Evolutionary conservation across 2,888 invertebrate species (phyloP).

Genomic region (Epistrophe eligans): DNA sequence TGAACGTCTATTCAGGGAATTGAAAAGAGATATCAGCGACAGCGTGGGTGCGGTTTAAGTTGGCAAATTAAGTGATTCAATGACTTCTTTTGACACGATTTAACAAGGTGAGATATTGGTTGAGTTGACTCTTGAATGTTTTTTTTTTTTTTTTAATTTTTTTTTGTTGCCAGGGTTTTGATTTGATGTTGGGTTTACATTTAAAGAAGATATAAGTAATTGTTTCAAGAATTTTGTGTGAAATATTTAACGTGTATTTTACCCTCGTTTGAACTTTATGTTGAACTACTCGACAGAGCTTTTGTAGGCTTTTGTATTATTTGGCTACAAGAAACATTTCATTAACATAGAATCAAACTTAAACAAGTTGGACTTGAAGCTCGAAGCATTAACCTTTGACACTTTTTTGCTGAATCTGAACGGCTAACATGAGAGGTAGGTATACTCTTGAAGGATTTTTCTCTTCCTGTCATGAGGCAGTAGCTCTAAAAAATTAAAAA

Average conservation of each 20-base stretch:
- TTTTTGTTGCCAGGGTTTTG: slow-evolving; percentile 24
- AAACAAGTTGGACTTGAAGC: too few relatives aligned
- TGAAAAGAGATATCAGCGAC: slow-evolving; percentile 29
- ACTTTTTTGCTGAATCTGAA: too few relatives aligned
- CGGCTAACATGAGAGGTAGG: too few relatives aligned
- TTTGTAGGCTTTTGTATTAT: neutral
- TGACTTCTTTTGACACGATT: slow-evolving; percentile 69
- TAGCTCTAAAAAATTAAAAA: too few relatives aligned
- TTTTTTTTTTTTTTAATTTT: neutral
- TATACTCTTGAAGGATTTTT: too few relatives aligned
- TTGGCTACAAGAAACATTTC: too few relatives aligned
- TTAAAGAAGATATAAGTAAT: neutral
- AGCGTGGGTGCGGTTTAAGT: slow-evolving; percentile 57
- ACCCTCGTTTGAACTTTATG: neutral
- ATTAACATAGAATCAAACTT: too few relatives aligned
- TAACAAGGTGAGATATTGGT: slow-evolving; percentile 66
- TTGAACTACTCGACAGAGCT: neutral
- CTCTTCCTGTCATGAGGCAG: too few relatives aligned
- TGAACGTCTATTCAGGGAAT: slow-evolving; percentile 1
- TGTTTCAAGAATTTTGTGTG: neutral
- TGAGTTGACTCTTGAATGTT: slow-evolving; percentile 3
- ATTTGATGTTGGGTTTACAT: slow-evolving; percentile 40
- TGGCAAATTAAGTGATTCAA: slow-evolving; percentile 70
- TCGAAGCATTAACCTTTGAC: too few relatives aligned
- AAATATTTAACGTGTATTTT: neutral